Percentiles rank a stretch among this genome's conserved stretches.
phyloP scores from a whole-genome alignment of 2,888 invertebrate species.

The Drosophila anceps region DNA sequence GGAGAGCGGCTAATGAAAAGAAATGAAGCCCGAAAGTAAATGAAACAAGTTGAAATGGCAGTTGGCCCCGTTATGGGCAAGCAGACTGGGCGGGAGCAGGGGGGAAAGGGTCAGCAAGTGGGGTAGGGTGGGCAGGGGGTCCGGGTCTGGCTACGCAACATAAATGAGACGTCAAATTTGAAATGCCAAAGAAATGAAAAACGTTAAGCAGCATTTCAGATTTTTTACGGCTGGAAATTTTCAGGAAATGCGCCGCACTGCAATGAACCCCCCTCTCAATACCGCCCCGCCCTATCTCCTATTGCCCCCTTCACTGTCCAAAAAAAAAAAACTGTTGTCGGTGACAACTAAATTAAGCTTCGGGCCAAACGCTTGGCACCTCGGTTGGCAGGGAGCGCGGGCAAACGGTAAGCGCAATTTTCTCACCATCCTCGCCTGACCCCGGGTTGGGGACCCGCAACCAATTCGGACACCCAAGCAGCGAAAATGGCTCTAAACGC shows the following conservation, averaged over 20 bases:
- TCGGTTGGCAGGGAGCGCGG: slow-evolving; percentile 1
- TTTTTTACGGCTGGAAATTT: slow-evolving; percentile 60
- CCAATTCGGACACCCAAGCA: slow-evolving; percentile 77
- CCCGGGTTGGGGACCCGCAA: slow-evolving; percentile 49
- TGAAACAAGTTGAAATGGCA: slow-evolving; percentile 66
- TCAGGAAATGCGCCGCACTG: slow-evolving; percentile 53
- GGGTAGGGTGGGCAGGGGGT: background rate
- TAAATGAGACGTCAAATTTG: slow-evolving; percentile 61
- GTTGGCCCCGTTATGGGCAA: slow-evolving; percentile 43
- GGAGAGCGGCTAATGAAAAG: slow-evolving; percentile 74
- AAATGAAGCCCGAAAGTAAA: slow-evolving; percentile 71
- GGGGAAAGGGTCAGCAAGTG: background rate
- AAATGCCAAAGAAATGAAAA: slow-evolving; percentile 63
- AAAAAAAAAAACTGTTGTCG: slow-evolving; percentile 43
- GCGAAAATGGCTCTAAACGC: slow-evolving; percentile 67
- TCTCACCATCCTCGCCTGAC: slow-evolving; percentile 52
- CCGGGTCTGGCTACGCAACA: slow-evolving; percentile 18
- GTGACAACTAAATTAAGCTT: slow-evolving; percentile 64
- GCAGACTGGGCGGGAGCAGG: background rate
- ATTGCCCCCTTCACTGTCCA: background rate
- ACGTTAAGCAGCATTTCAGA: slow-evolving; percentile 65
- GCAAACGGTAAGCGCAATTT: slow-evolving; percentile 62
- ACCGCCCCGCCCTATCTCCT: no score
- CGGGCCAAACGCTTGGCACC: slow-evolving; percentile 38
- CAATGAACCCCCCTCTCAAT: slow-evolving; percentile 6